Evolutionary conservation across 2,113 vertebrate genomes (phyloP).

Genomic region (Uria lomvia): DNA sequence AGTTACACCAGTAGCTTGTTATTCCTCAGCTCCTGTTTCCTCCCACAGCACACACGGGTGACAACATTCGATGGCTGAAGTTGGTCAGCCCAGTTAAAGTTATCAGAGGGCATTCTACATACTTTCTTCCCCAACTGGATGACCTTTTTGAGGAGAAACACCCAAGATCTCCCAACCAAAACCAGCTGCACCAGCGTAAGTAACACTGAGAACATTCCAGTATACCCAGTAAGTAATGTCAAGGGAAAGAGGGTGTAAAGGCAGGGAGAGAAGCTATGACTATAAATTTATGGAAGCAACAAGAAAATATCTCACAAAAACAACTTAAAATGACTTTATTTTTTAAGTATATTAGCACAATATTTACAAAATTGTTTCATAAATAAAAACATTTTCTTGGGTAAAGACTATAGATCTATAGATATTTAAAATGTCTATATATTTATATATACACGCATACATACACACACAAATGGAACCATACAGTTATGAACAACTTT

Average conservation of each 20-base stretch:
- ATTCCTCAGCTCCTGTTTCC: background rate
- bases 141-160: background rate
- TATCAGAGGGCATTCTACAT: background rate
- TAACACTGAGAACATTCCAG: background rate
- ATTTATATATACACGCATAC: slow-evolving; percentile 31
- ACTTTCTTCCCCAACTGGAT: background rate
- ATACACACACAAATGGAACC: slow-evolving; percentile 13
- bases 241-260: background rate
- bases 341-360: slow-evolving; percentile 73
- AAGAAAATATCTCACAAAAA: slow-evolving; percentile 58
- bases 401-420: slow-evolving; percentile 72
- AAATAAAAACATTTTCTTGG: slow-evolving; percentile 74
- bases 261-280: background rate
- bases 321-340: slow-evolving; percentile 77
- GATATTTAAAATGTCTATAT: slow-evolving; percentile 72
- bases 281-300: background rate
- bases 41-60: background rate
- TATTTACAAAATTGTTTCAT: slow-evolving; percentile 79
- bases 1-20: background rate
- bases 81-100: fast-evolving
- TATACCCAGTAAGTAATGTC: background rate
- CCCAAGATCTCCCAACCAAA: background rate
- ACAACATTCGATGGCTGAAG: background rate
- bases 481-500: slow-evolving; percentile 71
- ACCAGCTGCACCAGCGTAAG: background rate